Base-by-base conservation (phyloP, 2,888 invertebrate species). In the Neoascia interrupta region DNA sequence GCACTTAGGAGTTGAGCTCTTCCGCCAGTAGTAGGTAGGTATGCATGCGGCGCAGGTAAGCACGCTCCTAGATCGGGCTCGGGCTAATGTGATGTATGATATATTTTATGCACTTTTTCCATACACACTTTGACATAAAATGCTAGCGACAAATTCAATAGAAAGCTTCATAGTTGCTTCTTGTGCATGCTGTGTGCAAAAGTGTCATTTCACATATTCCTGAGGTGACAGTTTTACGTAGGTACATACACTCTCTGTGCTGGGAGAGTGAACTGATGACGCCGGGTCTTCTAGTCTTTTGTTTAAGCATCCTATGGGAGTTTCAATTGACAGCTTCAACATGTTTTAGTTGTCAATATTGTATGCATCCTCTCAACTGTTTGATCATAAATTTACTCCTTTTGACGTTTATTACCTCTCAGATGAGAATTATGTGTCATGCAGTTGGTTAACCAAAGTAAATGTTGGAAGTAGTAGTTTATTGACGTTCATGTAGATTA, bases 121-220 rank as follows among this genome's bases (percentile, higher is more conserved):
- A 31, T 45, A 47, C 56, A 45, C 56, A 68, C 56, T 58, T 68
- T 68, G 39, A 58, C 36, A 51, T 69, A 58, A 51, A 69, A 26
- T n/a, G 23, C 13, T 60, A 51, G 41, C 49, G 34, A 60, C 69
- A 69, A 69, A 69, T 68, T 69, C 69, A 58, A 69, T 69, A 69
- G 69, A 51, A 68, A 26, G 31, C 36, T 39, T 34, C 51, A 51
- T 23, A 58, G 39, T 41, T 49, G 47, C 45, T 18, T 8, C 34
- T 47, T n/a, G n/a, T 21, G 5, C 3, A 8, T 4, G 26, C 18
- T 21, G 41, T 41, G 18, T 39, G 56, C 11, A 31, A 41, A 28
- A 26, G 18, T 26, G 56, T 43, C 19, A n/a, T 15, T 6, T 41
- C 23, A 5, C 1, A 3, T 60, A 28, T 34, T 49, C 19, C 28